A percentile compares a stretch with the other conserved stretches of the same genome.
These are phyloP conservation scores for Tetragonula clypearis DNA, from an alignment of 1,140 invertebrate genomes.

Conservation along the genomic window DNA sequence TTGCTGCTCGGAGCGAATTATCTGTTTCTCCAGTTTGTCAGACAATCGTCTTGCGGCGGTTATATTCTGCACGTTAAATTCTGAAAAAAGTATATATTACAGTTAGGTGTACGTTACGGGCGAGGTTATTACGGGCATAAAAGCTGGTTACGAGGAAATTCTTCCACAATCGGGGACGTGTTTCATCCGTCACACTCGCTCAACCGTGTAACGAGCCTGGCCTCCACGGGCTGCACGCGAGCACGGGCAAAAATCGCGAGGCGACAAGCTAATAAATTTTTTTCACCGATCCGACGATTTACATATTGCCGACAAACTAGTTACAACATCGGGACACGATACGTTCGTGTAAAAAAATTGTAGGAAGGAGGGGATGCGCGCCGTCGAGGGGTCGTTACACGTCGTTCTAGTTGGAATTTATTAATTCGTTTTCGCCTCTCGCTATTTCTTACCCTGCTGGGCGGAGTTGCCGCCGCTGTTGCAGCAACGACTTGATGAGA, in stretches of 20 bases:
- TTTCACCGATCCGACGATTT: conserved; percentile 4
- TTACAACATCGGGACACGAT: not conserved
- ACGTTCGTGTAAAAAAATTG: not conserved
- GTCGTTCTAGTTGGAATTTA: not conserved
- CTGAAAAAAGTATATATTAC: too few species aligned
- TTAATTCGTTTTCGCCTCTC: conserved; percentile 13
- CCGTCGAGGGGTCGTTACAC: not conserved
- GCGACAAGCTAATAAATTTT: conserved; percentile 5
- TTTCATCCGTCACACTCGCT: not conserved
- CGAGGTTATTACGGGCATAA: not conserved
- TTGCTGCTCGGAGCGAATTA: too few species aligned
- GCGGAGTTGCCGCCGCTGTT: conserved; percentile 17
- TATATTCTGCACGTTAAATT: too few species aligned
- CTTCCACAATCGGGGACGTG: not conserved
- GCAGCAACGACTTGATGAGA: conserved; percentile 22
- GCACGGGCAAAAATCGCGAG: not conserved
- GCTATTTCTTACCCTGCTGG: conserved; percentile 1
- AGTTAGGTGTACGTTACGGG: not conserved
- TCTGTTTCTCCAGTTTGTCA: too few species aligned
- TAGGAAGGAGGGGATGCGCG: not conserved
- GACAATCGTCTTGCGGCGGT: too few species aligned
- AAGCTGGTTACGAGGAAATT: not conserved
- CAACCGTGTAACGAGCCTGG: not conserved
- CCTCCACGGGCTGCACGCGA: not conserved
- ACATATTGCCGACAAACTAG: not conserved